Evolutionary conservation across 2,888 invertebrate genomes (phyloP).

Genomic region (Quadroppia sp.): DNA sequence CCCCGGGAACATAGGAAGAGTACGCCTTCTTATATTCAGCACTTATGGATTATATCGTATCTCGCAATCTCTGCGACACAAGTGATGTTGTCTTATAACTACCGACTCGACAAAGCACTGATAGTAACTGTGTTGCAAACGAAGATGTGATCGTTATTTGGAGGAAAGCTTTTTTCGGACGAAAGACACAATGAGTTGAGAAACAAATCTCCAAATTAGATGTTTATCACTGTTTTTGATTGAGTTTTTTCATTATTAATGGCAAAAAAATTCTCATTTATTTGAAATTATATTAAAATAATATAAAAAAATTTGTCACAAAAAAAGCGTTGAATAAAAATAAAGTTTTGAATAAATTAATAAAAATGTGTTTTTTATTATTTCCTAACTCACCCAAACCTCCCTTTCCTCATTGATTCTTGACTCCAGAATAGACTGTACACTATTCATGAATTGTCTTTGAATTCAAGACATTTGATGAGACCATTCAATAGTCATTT

Average conservation of each 20-base stretch:
- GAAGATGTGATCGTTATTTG: neutral
- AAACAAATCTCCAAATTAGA: neutral
- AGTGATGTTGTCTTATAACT: slow-evolving; percentile 48
- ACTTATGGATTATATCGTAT: slow-evolving; percentile 57
- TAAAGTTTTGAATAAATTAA: too few relatives aligned
- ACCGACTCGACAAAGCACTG: slow-evolving; percentile 29
- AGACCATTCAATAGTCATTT: too few relatives aligned
- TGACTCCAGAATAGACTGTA: too few relatives aligned
- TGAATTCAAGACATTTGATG: too few relatives aligned
- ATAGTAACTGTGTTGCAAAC: neutral
- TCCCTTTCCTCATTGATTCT: too few relatives aligned
- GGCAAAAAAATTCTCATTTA: too few relatives aligned
- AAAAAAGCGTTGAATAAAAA: neutral
- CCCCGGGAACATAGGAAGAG: slow-evolving; percentile 64
- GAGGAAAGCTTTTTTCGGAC: slow-evolving; percentile 15
- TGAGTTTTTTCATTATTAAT: too few relatives aligned
- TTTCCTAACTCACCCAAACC: too few relatives aligned
- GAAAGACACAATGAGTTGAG: neutral
- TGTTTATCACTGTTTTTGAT: neutral
- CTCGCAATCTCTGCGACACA: slow-evolving; percentile 47
- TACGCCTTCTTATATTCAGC: slow-evolving; percentile 90
- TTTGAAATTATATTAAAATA: too few relatives aligned
- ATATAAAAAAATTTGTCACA: neutral
- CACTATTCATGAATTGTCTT: too few relatives aligned
- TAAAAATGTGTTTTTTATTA: too few relatives aligned